Evolutionary conservation across 1,140 invertebrate genomes (phyloP), one percentile per base, ranked within the genome.

Genomic region (Drosophila baimaii): DNA sequence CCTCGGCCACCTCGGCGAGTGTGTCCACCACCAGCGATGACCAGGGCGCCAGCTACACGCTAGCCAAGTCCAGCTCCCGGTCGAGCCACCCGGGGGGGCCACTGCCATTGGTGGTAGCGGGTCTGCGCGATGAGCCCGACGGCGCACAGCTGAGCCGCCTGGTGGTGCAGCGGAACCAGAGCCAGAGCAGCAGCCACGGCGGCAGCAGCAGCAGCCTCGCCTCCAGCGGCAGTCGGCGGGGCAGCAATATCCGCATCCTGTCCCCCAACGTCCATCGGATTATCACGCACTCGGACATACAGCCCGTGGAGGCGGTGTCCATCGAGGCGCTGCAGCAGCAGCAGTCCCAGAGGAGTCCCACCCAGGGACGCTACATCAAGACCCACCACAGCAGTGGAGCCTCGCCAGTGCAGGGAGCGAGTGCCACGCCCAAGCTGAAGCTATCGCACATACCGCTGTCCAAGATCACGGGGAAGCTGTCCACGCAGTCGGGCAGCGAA

Each of bases 261-360:
- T 92, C 91, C n/a, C 76, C 91, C 7, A 92, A 92, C 57, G 91
- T 92, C 12, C 91, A 92, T 19, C 74, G 91, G 7, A 85, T 92
- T 17, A 92, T 92, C 46, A 82, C 90, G 25, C 90, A 91, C 49
- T 76, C 90, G 10, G 90, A 91, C 27, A 80, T 85, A 0, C 75
- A 62, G 37, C 81, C 75, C 2, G 86, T 91, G 12, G 81, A 83
- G 17, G 84, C 86, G 7, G 73, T 92, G 15, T 82, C 91, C 54
- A 75, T 86, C 27, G 85, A 91, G 51, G 85, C 90, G 43, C 52
- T 92, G 43, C 77, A 89, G 47, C 73, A 84, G 19, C 61, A 52
- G 23, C 61, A 52, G 13, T 65, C 65, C 3, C 74, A 64, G n/a
- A 61, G 64, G 39, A 80, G 71, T 79, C 77, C 84, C 25, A 80